Conservation (phyloP, 2,888 invertebrate genomes). For the Melinaea marsaeus region DNA sequence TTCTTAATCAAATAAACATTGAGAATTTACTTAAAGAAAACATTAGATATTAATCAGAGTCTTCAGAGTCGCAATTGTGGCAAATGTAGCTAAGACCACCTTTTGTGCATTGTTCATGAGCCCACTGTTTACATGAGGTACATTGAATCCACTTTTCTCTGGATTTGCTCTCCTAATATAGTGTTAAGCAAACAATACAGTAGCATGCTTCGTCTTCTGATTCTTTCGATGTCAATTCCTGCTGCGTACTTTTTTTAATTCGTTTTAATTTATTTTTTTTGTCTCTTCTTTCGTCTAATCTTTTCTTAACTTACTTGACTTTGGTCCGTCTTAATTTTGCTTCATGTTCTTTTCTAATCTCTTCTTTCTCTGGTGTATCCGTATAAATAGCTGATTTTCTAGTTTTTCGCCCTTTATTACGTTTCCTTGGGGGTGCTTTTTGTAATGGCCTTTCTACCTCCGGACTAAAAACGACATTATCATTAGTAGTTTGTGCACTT, state of each 20-base stretch:
- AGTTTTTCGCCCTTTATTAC: slow-evolving; percentile 18
- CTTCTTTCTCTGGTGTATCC: slow-evolving; percentile 31
- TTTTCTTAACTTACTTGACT: slow-evolving; percentile 29
- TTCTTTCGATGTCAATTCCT: slow-evolving; percentile 22
- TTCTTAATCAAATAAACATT: no score
- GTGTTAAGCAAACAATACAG: slow-evolving; percentile 28
- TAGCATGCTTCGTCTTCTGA: slow-evolving; percentile 28
- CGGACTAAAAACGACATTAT: slow-evolving; percentile 2
- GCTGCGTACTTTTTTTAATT: slow-evolving; percentile 13
- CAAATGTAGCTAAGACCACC: slow-evolving; percentile 22
- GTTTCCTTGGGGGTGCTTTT: slow-evolving; percentile 29
- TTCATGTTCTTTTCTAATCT: no score
- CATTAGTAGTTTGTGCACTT: slow-evolving; percentile 7
- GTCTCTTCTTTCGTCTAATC: slow-evolving; percentile 5
- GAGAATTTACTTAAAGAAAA: no score
- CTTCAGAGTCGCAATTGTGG: slow-evolving; percentile 22
- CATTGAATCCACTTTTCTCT: slow-evolving; percentile 31
- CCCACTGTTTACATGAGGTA: slow-evolving; percentile 16
- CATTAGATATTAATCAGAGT: no score
- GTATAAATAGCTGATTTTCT: slow-evolving; percentile 33
- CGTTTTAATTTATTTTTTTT: slow-evolving; percentile 15
- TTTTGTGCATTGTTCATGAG: slow-evolving; percentile 19
- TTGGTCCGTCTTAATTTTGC: slow-evolving; percentile 22
- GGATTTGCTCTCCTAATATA: slow-evolving; percentile 29
- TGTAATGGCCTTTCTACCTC: slow-evolving; percentile 25